These are phyloP conservation scores for Microcebus griseorufus DNA, from an alignment of 2,113 vertebrate species.

Conservation along the genomic window DNA sequence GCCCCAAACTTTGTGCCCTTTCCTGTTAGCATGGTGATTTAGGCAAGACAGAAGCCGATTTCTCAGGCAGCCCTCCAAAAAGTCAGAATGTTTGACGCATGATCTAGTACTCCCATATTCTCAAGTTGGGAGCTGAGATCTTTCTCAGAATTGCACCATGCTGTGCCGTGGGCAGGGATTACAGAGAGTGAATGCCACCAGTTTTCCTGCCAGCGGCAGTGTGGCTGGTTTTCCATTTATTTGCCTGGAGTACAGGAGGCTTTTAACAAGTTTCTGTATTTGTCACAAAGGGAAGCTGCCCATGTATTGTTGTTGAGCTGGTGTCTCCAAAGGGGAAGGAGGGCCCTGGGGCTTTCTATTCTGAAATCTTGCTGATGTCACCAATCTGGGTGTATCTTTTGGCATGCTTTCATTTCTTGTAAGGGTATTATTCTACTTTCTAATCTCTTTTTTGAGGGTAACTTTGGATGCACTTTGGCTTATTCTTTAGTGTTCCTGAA, in stretches of 20 bases:
- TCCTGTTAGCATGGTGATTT: not conserved
- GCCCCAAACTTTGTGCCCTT: not conserved
- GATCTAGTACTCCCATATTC: not conserved
- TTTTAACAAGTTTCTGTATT: not conserved
- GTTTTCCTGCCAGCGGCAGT: not conserved
- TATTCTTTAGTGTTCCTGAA: not conserved
- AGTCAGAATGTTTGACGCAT: not conserved
- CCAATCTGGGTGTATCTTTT: not conserved
- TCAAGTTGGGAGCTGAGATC: not conserved
- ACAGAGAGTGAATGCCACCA: not conserved
- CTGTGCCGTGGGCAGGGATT: not conserved
- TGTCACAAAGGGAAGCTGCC: not conserved
- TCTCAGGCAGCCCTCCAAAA: not conserved
- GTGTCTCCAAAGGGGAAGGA: not conserved
- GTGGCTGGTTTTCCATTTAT: not conserved
- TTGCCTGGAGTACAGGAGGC: not conserved
- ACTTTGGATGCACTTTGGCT: not conserved
- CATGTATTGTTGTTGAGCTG: not conserved
- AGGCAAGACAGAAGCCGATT: not conserved
- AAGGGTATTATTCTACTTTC: not conserved
- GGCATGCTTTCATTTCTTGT: not conserved
- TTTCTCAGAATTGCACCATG: not conserved
- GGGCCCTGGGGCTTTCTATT: not conserved
- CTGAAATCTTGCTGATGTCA: not conserved
- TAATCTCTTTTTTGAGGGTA: not conserved